A percentile compares a stretch with the other conserved stretches of the same genome.
Evolutionary conservation across 2,113 vertebrate genomes (phyloP).

Genomic region (Leucopternis melanops): DNA sequence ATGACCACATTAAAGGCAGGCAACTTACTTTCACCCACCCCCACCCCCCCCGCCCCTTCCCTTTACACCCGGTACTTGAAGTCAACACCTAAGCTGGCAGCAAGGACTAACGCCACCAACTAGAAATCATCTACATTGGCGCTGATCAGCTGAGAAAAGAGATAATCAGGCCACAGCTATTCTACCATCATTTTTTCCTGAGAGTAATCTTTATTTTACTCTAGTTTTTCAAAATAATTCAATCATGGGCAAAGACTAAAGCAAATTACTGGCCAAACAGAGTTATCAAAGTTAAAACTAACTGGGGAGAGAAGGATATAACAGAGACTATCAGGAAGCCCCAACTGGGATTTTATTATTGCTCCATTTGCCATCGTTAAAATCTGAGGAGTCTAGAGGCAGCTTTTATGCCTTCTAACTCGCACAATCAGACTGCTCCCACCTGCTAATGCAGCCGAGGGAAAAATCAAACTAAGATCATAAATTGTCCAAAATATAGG

Average conservation of each 20-base stretch:
- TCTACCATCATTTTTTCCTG: background rate
- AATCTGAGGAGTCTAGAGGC: background rate
- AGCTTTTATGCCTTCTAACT: background rate
- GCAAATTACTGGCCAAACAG: background rate
- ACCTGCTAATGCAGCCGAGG: accelerated
- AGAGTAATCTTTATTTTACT: background rate
- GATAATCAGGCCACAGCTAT: background rate
- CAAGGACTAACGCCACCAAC: background rate
- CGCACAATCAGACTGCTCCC: background rate
- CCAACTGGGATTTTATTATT: background rate
- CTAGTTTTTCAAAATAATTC: background rate
- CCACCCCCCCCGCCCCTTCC: too few species aligned
- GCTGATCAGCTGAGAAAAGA: background rate
- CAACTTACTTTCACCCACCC: background rate
- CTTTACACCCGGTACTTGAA: background rate
- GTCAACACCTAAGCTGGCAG: background rate
- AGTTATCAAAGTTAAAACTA: background rate
- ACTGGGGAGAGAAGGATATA: background rate
- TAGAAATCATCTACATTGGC: background rate
- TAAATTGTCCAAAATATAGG: background rate
- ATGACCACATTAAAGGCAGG: background rate
- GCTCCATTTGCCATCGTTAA: background rate
- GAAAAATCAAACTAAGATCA: background rate
- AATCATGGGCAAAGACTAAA: background rate
- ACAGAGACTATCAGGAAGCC: background rate